phyloP scores from a whole-genome alignment of 2,888 invertebrate species.

The Lasius platythorax region DNA sequence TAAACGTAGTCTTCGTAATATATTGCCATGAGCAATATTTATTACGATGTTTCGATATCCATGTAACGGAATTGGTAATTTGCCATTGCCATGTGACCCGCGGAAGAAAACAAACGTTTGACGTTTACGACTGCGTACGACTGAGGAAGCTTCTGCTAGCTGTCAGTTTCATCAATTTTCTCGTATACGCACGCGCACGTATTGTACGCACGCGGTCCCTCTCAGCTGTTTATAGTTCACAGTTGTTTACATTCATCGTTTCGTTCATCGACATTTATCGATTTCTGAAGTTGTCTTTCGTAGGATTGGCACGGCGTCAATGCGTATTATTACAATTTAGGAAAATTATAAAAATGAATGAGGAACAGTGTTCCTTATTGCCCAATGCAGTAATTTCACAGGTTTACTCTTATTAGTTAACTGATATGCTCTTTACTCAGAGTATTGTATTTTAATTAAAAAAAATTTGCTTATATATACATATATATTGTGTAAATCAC shows the following conservation, averaged over 20 bases:
- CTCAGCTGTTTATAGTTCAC: conserved; percentile 14
- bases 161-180: conserved; percentile 8
- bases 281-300: neutral
- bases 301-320: neutral
- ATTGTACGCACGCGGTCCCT: conserved; percentile 12
- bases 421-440: neutral
- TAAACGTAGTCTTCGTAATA: neutral
- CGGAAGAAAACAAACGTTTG: conserved; percentile 37
- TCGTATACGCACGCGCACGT: conserved; percentile 16
- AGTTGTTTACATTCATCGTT: conserved; percentile 34
- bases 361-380: conserved; percentile 23
- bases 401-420: conserved; percentile 56
- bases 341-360: conserved; percentile 50
- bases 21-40: neutral
- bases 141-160: conserved; percentile 22
- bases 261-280: conserved; percentile 28
- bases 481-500: neutral
- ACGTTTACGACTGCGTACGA: conserved; percentile 35
- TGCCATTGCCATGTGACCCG: conserved; percentile 26
- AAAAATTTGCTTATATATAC: neutral
- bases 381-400: conserved; percentile 54
- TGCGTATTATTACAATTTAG: neutral
- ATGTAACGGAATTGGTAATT: conserved; percentile 1
- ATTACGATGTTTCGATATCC: neutral
- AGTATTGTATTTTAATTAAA: conserved; percentile 54